Evolutionary conservation across 2,113 vertebrate species (phyloP).

Genomic region (Pollimyrus isidori): DNA sequence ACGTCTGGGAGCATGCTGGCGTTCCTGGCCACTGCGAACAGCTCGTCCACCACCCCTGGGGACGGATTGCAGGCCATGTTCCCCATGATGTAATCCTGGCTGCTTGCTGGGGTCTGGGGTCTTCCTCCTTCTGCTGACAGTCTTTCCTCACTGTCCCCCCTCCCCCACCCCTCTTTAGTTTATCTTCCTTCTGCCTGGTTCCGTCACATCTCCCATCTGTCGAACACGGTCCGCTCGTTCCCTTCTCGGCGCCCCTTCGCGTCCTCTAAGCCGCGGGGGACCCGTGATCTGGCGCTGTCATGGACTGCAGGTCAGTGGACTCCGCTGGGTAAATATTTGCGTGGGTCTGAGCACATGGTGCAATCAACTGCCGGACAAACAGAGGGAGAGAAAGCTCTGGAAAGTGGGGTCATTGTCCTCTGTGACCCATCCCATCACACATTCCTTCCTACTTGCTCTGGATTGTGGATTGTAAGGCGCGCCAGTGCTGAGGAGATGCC

Average conservation of each 20-base stretch:
- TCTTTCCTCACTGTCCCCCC: background rate
- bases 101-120: background rate
- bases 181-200: background rate
- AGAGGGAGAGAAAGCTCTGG: background rate
- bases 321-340: conserved; percentile 16
- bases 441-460: background rate
- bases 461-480: background rate
- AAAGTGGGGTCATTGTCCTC: background rate
- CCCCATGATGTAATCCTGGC: conserved; percentile 23
- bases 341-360: conserved; percentile 1
- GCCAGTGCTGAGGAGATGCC: background rate
- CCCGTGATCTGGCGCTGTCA: background rate
- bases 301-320: background rate
- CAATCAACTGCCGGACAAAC: conserved; percentile 1
- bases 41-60: conserved; percentile 45
- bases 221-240: background rate
- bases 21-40: conserved; percentile 51
- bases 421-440: background rate
- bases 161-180: background rate
- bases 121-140: background rate
- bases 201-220: background rate
- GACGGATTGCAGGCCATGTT: conserved; percentile 43
- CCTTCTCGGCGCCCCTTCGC: background rate
- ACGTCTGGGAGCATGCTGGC: conserved; percentile 54
- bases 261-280: background rate